A percentile compares a stretch with the other conserved stretches of the same genome.
Conservation (phyloP, 2,113 vertebrate genomes). For the Microtus ochrogaster region DNA sequence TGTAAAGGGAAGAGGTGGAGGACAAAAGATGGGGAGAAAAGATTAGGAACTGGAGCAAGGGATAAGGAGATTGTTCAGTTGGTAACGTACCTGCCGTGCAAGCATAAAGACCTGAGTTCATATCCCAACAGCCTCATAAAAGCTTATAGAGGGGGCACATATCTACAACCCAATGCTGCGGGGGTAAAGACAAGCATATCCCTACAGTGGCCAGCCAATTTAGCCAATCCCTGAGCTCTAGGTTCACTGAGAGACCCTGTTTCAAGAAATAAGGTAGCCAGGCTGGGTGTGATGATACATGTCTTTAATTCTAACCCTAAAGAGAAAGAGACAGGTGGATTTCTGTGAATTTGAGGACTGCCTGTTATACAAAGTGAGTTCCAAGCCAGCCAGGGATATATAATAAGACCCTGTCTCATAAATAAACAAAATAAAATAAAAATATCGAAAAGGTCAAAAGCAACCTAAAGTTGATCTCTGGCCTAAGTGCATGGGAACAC, state of each 20-base stretch:
- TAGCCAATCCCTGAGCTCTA: not conserved
- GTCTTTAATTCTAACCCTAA: not conserved
- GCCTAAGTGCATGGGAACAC: not conserved
- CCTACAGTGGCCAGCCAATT: no score
- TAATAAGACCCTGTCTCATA: not conserved
- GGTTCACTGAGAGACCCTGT: not conserved
- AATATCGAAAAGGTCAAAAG: not conserved
- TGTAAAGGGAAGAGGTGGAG: conserved; percentile 74
- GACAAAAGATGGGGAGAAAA: conserved; percentile 40
- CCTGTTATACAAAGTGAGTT: not conserved
- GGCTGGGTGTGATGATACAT: not conserved
- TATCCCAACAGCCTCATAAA: not conserved
- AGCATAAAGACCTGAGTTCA: not conserved
- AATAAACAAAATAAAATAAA: not conserved
- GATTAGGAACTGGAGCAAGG: conserved; percentile 45
- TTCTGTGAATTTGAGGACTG: not conserved
- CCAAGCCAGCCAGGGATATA: not conserved
- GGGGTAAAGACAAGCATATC: not conserved
- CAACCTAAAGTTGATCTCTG: not conserved
- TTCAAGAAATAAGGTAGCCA: not conserved
- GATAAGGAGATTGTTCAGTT: not conserved
- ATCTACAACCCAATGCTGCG: not conserved
- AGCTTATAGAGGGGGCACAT: no score
- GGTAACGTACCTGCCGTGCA: not conserved
- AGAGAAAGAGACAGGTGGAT: not conserved